Evolutionary conservation across 2,113 vertebrate species (phyloP).

Genomic region (Strix uralensis): DNA sequence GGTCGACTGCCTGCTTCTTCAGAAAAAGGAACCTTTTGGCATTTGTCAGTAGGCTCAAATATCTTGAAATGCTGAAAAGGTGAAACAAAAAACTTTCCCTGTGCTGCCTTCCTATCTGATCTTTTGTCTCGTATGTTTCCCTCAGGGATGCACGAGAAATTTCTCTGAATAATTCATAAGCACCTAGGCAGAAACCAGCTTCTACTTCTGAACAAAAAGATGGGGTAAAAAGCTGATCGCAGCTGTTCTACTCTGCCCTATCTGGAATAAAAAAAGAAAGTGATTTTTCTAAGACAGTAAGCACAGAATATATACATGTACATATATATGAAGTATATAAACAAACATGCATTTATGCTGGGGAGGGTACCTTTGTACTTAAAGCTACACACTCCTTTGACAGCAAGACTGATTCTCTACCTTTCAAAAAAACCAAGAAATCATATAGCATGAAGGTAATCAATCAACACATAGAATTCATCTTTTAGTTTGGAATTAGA

Average conservation of each 20-base stretch:
- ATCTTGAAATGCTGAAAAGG: slow-evolving; percentile 47
- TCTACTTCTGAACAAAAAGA: slow-evolving; percentile 50
- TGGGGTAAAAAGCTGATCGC: background rate
- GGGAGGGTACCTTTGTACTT: background rate
- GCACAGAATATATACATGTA: background rate
- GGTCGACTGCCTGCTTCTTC: background rate
- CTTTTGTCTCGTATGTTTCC: slow-evolving; percentile 68
- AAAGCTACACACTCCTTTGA: background rate
- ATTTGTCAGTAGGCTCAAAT: slow-evolving; percentile 51
- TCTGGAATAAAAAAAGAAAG: background rate
- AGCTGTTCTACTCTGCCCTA: background rate
- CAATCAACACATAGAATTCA: background rate
- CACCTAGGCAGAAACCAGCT: slow-evolving; percentile 12
- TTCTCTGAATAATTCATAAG: slow-evolving; percentile 72
- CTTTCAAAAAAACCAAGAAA: background rate
- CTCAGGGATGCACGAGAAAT: slow-evolving; percentile 60
- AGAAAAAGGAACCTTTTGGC: slow-evolving; percentile 10
- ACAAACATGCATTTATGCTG: background rate
- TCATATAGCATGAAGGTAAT: background rate
- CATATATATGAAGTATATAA: background rate
- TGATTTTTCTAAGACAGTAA: background rate
- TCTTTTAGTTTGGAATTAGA: background rate
- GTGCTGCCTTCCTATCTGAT: slow-evolving; percentile 54
- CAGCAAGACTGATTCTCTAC: background rate
- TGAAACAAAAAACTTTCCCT: slow-evolving; percentile 59